These are phyloP conservation scores for Hydrochoerus hydrochaeris DNA, from an alignment of 2,113 vertebrate genomes.

Conservation along the genomic window DNA sequence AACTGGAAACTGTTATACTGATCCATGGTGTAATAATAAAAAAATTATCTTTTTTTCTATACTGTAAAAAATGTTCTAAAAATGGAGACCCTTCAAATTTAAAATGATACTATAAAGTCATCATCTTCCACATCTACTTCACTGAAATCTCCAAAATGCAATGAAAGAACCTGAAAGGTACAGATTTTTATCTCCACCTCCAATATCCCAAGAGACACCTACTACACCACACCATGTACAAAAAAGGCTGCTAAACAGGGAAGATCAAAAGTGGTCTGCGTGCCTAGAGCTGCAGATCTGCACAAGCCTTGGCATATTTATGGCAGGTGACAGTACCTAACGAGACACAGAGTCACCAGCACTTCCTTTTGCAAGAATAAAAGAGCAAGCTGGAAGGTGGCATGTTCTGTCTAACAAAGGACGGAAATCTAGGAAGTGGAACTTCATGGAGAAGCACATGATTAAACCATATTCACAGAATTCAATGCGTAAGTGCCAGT, in stretches of 20 bases:
- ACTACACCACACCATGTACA: background rate
- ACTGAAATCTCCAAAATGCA: background rate
- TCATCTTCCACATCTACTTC: background rate
- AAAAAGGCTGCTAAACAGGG: background rate
- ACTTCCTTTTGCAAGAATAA: background rate
- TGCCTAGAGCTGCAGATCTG: background rate
- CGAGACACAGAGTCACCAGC: background rate
- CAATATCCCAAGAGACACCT: background rate
- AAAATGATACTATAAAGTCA: background rate
- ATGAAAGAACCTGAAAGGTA: background rate
- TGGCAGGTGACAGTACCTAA: background rate
- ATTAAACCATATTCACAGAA: background rate
- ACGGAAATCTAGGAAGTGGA: background rate
- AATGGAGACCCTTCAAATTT: background rate
- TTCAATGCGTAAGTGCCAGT: background rate
- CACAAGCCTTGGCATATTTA: background rate
- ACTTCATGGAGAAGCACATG: background rate
- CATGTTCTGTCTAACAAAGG: background rate
- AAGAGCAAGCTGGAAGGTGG: background rate
- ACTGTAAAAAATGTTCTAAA: background rate
- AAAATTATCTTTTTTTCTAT: background rate
- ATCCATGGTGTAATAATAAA: background rate
- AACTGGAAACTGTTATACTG: background rate
- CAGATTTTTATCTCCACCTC: background rate
- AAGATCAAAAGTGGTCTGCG: background rate